Percentiles rank a stretch among this genome's conserved stretches.
phyloP scores from a whole-genome alignment of 35 echinoderm and acorn worm genomes.

The Anneissia japonica region DNA sequence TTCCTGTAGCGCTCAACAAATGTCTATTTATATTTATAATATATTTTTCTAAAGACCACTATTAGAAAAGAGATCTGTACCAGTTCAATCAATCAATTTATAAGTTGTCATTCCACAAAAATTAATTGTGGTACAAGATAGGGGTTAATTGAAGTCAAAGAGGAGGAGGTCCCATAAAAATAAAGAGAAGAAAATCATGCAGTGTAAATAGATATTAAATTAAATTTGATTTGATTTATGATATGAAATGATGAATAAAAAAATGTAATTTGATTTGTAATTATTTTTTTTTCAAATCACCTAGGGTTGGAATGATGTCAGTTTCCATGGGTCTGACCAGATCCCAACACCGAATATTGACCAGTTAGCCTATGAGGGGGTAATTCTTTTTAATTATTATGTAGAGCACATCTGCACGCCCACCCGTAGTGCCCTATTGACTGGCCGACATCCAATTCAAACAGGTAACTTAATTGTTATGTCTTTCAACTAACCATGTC shows the following conservation, averaged over 20 bases:
- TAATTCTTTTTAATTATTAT: constrained; percentile 63
- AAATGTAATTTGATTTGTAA: no score
- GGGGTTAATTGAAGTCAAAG: neutral
- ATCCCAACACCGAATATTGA: constrained; percentile 74
- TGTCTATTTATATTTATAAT: neutral
- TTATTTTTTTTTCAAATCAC: no score
- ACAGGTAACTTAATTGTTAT: constrained; percentile 13
- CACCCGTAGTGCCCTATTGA: constrained; percentile 59
- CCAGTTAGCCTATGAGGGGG: constrained; percentile 50
- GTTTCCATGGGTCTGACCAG: constrained; percentile 74
- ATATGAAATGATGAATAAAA: no score
- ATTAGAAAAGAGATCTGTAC: neutral
- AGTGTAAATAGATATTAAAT: no score
- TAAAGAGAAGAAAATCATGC: no score
- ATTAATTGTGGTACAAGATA: neutral
- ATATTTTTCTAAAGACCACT: neutral
- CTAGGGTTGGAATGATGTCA: constrained; percentile 88
- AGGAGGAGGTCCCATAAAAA: neutral
- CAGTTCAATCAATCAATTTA: neutral
- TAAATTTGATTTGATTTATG: no score
- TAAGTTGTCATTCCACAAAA: neutral
- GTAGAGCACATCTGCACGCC: constrained; percentile 67
- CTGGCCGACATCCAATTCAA: constrained; percentile 58
- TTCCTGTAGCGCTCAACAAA: neutral
- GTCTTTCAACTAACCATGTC: no score